Percentiles rank a stretch among this genome's conserved stretches.
Evolutionary conservation across 2,113 vertebrate species (phyloP).

Genomic region (Centropristis striata): DNA sequence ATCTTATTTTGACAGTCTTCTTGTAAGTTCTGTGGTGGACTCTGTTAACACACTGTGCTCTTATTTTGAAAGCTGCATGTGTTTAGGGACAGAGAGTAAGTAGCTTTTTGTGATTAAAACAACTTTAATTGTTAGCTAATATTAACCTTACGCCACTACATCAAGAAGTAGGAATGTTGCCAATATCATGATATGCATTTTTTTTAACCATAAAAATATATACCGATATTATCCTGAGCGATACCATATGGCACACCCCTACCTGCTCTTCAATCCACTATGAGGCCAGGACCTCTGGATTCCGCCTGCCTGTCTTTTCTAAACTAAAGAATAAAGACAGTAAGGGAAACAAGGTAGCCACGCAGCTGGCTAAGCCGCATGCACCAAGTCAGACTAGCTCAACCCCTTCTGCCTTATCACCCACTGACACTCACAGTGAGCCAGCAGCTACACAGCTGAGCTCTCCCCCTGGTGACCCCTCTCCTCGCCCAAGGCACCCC

Average conservation of each 20-base stretch:
- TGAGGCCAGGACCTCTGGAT: neutral
- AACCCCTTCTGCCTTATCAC: constrained; percentile 38
- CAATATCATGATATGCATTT: too few relatives aligned
- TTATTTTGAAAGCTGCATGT: too few relatives aligned
- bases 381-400: neutral
- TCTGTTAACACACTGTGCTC: too few relatives aligned
- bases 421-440: constrained; percentile 35
- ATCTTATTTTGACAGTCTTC: too few relatives aligned
- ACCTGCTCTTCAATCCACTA: neutral
- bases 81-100: too few relatives aligned
- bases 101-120: too few relatives aligned
- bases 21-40: too few relatives aligned
- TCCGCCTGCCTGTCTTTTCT: constrained; percentile 9
- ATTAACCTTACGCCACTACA: too few relatives aligned
- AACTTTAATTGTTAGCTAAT: too few relatives aligned
- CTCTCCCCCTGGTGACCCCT: constrained; percentile 45
- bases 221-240: too few relatives aligned
- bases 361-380: constrained; percentile 5
- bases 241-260: neutral
- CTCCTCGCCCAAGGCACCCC: neutral
- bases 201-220: too few relatives aligned
- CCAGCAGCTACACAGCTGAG: constrained; percentile 61
- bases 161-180: too few relatives aligned
- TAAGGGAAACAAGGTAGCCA: neutral
- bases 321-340: constrained; percentile 3